Conservation (phyloP, 2,888 invertebrate genomes). For the Drosophila putrida region DNA sequence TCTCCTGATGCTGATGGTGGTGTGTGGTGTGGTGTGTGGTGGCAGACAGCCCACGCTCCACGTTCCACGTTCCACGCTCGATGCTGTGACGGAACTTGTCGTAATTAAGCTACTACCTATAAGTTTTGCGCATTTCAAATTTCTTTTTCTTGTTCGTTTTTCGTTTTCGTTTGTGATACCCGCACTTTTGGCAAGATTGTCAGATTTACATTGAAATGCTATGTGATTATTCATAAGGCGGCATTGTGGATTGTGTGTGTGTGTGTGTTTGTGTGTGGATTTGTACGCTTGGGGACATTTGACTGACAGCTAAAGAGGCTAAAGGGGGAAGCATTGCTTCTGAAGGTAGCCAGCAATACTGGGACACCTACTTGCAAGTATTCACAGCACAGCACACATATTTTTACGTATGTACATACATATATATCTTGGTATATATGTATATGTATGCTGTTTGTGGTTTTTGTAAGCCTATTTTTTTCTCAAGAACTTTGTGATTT, state of each 20-base stretch:
- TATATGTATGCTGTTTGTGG: slow-evolving; percentile 1
- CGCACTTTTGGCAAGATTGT: slow-evolving; percentile 47
- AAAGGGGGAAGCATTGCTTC: slow-evolving; percentile 25
- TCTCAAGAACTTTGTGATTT: slow-evolving; percentile 33
- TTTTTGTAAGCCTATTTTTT: slow-evolving; percentile 24
- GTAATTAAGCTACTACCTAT: slow-evolving; percentile 57
- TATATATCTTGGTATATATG: background rate
- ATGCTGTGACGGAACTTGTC: slow-evolving; percentile 36
- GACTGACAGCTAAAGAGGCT: slow-evolving; percentile 68
- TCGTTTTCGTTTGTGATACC: slow-evolving; percentile 29
- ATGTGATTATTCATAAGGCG: slow-evolving; percentile 65
- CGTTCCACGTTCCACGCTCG: slow-evolving; percentile 17
- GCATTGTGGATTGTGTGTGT: slow-evolving; percentile 25
- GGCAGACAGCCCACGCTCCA: background rate
- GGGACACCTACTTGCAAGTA: slow-evolving; percentile 43
- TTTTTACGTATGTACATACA: background rate
- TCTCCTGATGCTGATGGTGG: background rate
- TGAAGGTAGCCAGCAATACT: slow-evolving; percentile 34
- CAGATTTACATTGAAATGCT: slow-evolving; percentile 59
- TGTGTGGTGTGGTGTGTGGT: background rate
- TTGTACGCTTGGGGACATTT: slow-evolving; percentile 56
- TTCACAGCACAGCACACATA: slow-evolving; percentile 1
- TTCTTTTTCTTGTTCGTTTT: slow-evolving; percentile 45
- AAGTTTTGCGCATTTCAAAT: slow-evolving; percentile 59
- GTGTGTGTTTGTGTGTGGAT: slow-evolving; percentile 22